phyloP scores from a whole-genome alignment of 2,113 vertebrate genomes.

The Bos javanicus region DNA sequence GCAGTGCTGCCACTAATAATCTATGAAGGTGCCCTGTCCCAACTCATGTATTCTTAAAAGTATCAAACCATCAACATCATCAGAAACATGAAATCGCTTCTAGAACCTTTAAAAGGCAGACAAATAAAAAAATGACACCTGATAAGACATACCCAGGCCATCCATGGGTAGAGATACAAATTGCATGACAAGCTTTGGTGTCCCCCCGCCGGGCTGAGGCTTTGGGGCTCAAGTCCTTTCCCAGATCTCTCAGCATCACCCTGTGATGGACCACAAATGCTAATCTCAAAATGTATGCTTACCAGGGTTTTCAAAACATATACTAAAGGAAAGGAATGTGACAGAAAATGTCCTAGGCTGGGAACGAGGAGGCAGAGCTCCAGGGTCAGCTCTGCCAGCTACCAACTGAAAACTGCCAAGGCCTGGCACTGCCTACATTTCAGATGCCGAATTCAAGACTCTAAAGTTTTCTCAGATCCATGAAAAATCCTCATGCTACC shows the following conservation, averaged over 20 bases:
- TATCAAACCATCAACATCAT: not conserved
- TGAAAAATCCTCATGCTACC: not conserved
- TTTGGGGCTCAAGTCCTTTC: not conserved
- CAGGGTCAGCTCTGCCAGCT: not conserved
- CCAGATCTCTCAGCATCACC: not conserved
- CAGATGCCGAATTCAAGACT: not conserved
- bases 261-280: not conserved
- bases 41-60: not conserved
- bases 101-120: not conserved
- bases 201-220: not conserved
- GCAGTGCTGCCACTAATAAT: not conserved
- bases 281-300: not conserved
- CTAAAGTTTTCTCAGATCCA: not conserved
- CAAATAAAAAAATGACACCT: not conserved
- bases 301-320: not conserved
- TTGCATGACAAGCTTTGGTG: not conserved
- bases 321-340: not conserved
- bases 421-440: not conserved
- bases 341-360: not conserved
- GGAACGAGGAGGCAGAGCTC: not conserved
- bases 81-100: not conserved
- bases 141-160: not conserved
- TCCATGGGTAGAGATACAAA: not conserved
- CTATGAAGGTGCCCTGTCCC: not conserved
- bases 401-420: not conserved